Percentiles rank a stretch among this genome's conserved stretches.
phyloP scores from a whole-genome alignment of 1,140 invertebrate species.

The Microplitis demolitor region DNA sequence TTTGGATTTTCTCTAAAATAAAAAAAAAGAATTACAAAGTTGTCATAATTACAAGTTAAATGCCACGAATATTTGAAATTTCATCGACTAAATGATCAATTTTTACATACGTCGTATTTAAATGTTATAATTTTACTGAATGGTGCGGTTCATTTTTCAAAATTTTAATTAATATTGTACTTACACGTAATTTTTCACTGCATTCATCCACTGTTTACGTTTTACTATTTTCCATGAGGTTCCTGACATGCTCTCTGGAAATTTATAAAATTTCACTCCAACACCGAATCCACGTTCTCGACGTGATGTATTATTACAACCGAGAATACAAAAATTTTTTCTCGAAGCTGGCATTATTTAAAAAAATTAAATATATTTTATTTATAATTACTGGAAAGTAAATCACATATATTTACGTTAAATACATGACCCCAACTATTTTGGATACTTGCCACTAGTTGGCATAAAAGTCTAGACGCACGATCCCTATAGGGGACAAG shows the following conservation, averaged over 20 bases:
- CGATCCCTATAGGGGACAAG: background rate
- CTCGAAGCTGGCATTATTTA: background rate
- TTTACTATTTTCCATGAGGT: background rate
- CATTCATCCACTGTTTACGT: constrained; percentile 12
- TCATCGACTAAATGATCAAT: background rate
- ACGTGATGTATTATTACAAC: background rate
- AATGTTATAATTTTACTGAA: no score
- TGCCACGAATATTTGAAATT: constrained; percentile 1
- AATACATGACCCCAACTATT: constrained; percentile 6
- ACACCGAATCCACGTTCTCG: background rate
- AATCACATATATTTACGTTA: constrained; percentile 3
- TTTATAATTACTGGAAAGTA: background rate
- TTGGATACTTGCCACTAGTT: background rate
- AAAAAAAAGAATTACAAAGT: background rate
- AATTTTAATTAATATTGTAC: background rate
- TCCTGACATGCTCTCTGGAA: background rate
- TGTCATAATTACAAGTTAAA: constrained; percentile 1
- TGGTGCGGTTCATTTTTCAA: no score
- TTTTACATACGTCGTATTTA: no score
- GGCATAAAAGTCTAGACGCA: constrained; percentile 1
- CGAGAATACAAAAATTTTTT: background rate
- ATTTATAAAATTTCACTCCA: constrained; percentile 9
- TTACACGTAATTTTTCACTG: constrained; percentile 12
- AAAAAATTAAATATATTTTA: constrained; percentile 5
- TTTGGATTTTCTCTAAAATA: constrained; percentile 5